phyloP scores from a whole-genome alignment of 64 coral and sea anemone genomes.

The Platygyra sinensis region DNA sequence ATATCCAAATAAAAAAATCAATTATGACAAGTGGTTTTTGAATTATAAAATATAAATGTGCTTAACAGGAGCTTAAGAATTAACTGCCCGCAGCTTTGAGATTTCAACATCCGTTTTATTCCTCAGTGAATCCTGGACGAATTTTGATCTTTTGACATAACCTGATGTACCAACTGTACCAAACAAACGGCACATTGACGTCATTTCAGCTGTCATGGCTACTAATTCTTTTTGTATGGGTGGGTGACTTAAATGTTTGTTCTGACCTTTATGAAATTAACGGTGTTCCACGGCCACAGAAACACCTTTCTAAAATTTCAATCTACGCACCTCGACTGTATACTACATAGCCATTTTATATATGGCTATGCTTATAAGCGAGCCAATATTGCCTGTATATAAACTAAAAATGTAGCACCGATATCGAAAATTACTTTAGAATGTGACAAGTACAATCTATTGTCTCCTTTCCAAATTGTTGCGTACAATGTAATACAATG shows the following conservation, averaged over 20 bases:
- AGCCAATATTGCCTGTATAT: too few relatives aligned
- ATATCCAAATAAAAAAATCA: neutral
- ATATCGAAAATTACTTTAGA: too few relatives aligned
- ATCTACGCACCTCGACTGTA: neutral
- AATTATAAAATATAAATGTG: slow-evolving; percentile 12
- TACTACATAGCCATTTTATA: too few relatives aligned
- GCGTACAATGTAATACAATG: too few relatives aligned
- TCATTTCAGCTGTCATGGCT: neutral
- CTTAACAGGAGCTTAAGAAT: neutral
- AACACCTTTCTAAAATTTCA: neutral
- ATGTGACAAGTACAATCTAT: too few relatives aligned
- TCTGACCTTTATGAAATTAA: neutral
- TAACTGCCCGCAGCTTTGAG: neutral
- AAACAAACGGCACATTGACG: too few relatives aligned
- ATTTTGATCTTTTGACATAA: neutral
- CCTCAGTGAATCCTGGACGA: neutral
- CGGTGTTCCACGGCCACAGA: neutral
- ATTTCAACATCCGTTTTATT: neutral
- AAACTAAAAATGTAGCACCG: too few relatives aligned
- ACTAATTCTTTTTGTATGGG: neutral
- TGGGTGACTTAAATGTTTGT: neutral
- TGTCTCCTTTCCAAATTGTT: too few relatives aligned
- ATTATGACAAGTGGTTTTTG: neutral
- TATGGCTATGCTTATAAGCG: too few relatives aligned
- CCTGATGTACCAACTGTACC: neutral